These are phyloP conservation scores for Melieria crassipennis DNA, from an alignment of 2,888 invertebrate genomes.

Conservation along the genomic window DNA sequence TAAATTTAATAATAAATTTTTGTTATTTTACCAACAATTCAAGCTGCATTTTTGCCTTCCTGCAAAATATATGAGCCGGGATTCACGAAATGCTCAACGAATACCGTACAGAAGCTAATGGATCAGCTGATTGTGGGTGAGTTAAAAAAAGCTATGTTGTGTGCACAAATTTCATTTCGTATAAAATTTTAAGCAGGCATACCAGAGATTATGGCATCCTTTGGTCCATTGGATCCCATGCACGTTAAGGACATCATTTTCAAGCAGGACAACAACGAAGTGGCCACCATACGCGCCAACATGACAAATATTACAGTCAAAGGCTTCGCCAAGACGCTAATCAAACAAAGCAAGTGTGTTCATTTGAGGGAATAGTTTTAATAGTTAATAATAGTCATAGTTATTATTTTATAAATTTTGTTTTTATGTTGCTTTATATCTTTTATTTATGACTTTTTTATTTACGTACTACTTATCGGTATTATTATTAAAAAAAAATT, in stretches of 20 bases:
- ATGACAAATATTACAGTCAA: constrained; percentile 73
- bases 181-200: constrained; percentile 45
- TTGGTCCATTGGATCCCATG: constrained; percentile 73
- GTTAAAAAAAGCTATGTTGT: background rate
- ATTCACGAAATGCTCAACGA: constrained; percentile 74
- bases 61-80: constrained; percentile 72
- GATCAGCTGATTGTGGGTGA: constrained; percentile 68
- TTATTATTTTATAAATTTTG: too few relatives aligned
- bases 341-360: constrained; percentile 73
- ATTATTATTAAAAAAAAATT: too few relatives aligned
- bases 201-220: constrained; percentile 58
- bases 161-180: too few relatives aligned
- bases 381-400: background rate
- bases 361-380: constrained; percentile 67
- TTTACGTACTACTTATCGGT: too few relatives aligned
- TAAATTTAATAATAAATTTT: too few relatives aligned
- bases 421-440: too few relatives aligned
- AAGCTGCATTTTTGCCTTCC: constrained; percentile 74
- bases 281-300: constrained; percentile 76
- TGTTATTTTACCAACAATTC: constrained; percentile 51
- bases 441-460: too few relatives aligned
- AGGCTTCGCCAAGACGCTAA: constrained; percentile 73
- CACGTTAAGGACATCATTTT: constrained; percentile 73
- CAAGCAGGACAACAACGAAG: constrained; percentile 76
- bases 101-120: constrained; percentile 69